Base-by-base conservation (phyloP, 1,140 invertebrate genomes). In the Drosophila miranda region DNA sequence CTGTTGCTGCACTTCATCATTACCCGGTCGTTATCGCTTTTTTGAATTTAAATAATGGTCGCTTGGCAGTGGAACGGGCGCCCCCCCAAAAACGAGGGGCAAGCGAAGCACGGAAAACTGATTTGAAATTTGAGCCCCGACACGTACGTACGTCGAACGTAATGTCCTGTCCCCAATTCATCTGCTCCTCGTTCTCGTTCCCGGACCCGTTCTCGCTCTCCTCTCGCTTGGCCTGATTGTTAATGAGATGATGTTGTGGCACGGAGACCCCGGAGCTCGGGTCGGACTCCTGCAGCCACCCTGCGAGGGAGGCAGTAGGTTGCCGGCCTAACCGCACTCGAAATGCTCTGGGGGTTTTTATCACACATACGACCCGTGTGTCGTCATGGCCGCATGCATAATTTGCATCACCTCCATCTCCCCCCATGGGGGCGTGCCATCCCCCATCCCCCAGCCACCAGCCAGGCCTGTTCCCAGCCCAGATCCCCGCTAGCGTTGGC, bases 21-120 rank as follows among this genome's bases (percentile, higher is more conserved):
- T 84, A 81, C 81, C 73, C 73, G 64, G 68, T 86, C 81, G 81
- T 84, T 84, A 84, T 84, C 81, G 81, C 77, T 80, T 86, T 86
- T 86, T 74, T 86, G 79, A 75, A 83, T 83, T 83, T 78, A 83
- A 83, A 83, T 83, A 78, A 83, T 64, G 80, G 43, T 66, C 42
- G 49, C 30, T 21, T 66, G 44, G 28, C 13, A 9, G 38, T 45
- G 16, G 30, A 16, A 9, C n/a, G n/a, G 48, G 8, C 23, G 2
- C 23, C 28, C 7, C 0, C 4, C n/a, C 26, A 11, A 30, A 28
- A 30, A 34, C 6, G 9, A 14, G n/a, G 23, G 45, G 14, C 30
- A 43, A 38, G 43, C 34, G 34, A 38, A 5, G 34, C 34, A 13
- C 34, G 21, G 34, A 46, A 42, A 76, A 64, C 68, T 78, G 75